Evolutionary conservation across 2,113 vertebrate species (phyloP), one percentile per base, ranked within the genome.

Genomic region (Lasiurus borealis): DNA sequence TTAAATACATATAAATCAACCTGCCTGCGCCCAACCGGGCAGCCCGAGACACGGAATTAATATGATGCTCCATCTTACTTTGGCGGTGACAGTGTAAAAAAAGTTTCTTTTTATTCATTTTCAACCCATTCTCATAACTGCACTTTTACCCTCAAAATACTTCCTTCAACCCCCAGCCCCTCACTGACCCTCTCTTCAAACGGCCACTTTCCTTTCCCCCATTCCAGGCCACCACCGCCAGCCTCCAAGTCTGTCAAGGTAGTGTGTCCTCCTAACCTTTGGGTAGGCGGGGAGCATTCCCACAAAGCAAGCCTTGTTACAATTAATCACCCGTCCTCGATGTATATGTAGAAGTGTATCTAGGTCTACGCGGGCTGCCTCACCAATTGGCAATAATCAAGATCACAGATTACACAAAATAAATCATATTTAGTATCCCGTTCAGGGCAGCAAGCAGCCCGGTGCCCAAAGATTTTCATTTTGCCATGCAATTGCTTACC

Each of bases 401-500:
- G 98, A 98, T 98, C 98, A 97, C 97, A 98, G 98, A 98, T 98
- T 98, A 97, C 98, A 98, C 96, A 97, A 97, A 99, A 99, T 99
- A 99, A 99, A 99, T 99, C 98, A 99, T 98, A 98, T 98, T 98
- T 98, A 98, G 97, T 98, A 97, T 98, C 98, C 97, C 97, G 98
- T 97, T 94, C 98, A 96, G 98, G 97, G 97, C 98, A 98, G 98
- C 98, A 98, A 98, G 98, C 98, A 99, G 98, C 98, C 98, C 98
- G 97, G 96, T 98, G 98, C 98, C 99, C 99, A 99, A 99, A 99
- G 99, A 98, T 99, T 98, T 99, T 98, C 98, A 98, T 99, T 99
- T 98, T 98, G 98, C 98, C 99, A 99, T 99, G 99, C 99, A 99
- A 98, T 99, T 98, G 98, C 99, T 99, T 99, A 99, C 99, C 99